Evolutionary conservation across 2,797 vertebrate species (phyloP), one percentile per base, ranked within the genome.

Genomic region (Enteromius treurensis): DNA sequence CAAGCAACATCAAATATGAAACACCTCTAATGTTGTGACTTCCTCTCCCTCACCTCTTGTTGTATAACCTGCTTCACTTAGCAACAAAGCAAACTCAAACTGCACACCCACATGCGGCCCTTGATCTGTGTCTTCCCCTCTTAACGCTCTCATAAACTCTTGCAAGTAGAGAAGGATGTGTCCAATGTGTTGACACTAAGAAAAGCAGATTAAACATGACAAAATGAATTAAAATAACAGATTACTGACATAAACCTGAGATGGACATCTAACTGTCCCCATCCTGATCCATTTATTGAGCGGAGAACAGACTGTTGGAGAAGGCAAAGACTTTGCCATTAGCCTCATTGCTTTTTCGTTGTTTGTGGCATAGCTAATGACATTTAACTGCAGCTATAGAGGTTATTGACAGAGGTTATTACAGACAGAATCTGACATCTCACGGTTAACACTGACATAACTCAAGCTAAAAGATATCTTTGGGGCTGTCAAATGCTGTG

Each of bases 1-100:
- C 89, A 88, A 90, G 26, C 26, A 2, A 93, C 89, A 91, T 92
- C 91, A 90, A 90, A 91, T 91, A 92, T 92, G 90, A 93, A 95
- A 93, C 89, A 89, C 84, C 86, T 89, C 89, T 89, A 88, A 91
- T 92, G 91, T 90, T 92, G 87, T 86, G 84, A 70, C 83, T 67
- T 83, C 40, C 80, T 90, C 80, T 79, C 86, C 84, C 86, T 86
- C 78, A 71, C 88, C 85, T 79, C 77, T 85, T 89, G 80, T 87
- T 90, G 88, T 91, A 92, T 87, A 91, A 87, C 86, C 84, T 51
- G 69, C 88, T 90, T 89, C 88, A 87, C 87, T 90, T 88, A 90
- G 90, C 93, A 88, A 86, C 84, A 40, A 87, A 77, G 83, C 90
- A 89, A 79, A 83, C 77, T 75, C 83, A 84, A 67, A 78, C 84